These are phyloP conservation scores for human (Homo sapiens) DNA, from an alignment of 2,113 vertebrate species.

Conservation along the genomic window DNA sequence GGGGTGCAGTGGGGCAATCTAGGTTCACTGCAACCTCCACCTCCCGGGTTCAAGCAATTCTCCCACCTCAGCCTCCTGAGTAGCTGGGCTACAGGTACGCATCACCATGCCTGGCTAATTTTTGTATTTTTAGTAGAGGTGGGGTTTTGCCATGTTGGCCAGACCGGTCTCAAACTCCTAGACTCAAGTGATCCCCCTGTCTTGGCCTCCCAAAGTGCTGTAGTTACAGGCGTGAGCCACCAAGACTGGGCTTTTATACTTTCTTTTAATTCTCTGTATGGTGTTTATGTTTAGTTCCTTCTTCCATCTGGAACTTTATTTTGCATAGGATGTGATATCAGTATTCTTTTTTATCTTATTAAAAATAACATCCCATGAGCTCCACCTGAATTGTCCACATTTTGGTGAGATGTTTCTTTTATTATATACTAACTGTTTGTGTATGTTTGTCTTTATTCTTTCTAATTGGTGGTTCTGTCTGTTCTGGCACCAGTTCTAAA, in stretches of 20 bases:
- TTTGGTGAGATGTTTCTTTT: not conserved
- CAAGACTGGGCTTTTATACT: not conserved
- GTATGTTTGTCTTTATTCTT: not conserved
- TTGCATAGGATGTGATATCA: not conserved
- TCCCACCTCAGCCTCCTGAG: too few relatives aligned
- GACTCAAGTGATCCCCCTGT: too few relatives aligned
- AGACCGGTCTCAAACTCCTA: too few relatives aligned
- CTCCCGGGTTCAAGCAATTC: too few relatives aligned
- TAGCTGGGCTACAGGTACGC: too few relatives aligned
- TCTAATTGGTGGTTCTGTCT: not conserved
- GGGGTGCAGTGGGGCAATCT: too few relatives aligned
- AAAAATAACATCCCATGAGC: not conserved
- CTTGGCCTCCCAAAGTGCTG: too few relatives aligned
- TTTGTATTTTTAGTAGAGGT: too few relatives aligned
- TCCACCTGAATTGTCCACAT: not conserved
- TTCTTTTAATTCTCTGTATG: not conserved
- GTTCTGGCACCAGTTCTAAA: not conserved
- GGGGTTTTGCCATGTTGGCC: too few relatives aligned
- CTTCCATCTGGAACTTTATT: slow-evolving; percentile 3
- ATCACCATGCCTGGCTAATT: too few relatives aligned
- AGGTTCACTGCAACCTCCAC: too few relatives aligned
- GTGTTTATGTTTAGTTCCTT: slow-evolving; percentile 13
- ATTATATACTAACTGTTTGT: not conserved
- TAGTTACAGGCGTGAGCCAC: too few relatives aligned
- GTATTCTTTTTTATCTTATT: slow-evolving; percentile 11